A percentile compares a stretch with the other conserved stretches of the same genome.
These are phyloP conservation scores for Agapostemon virescens DNA, from an alignment of 2,888 invertebrate genomes.

Conservation along the genomic window DNA sequence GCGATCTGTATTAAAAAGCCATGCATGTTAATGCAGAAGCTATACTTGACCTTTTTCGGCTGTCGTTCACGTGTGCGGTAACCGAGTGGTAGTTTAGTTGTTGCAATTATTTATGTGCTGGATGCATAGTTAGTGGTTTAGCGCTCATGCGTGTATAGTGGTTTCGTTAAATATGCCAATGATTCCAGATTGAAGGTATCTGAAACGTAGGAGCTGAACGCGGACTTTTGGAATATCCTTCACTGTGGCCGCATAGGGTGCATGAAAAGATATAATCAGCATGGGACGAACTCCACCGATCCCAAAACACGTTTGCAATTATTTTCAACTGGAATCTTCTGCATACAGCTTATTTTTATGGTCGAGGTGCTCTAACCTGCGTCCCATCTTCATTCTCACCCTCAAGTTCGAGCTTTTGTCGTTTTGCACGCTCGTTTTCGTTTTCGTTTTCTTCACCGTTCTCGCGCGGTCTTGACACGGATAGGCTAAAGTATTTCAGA, in stretches of 20 bases:
- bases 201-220: slow-evolving; percentile 26
- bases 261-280: not conserved
- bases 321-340: slow-evolving; percentile 38
- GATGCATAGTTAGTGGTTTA: slow-evolving; percentile 71
- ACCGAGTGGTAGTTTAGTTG: slow-evolving; percentile 57
- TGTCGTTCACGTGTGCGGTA: slow-evolving; percentile 58
- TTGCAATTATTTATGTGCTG: slow-evolving; percentile 69
- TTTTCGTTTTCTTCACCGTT: slow-evolving; percentile 76
- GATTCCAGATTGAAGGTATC: slow-evolving; percentile 45
- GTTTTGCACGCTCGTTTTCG: slow-evolving; percentile 74
- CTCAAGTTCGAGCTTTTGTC: slow-evolving; percentile 79
- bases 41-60: slow-evolving; percentile 79
- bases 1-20: slow-evolving; percentile 41
- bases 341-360: slow-evolving; percentile 67
- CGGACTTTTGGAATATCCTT: slow-evolving; percentile 21
- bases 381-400: slow-evolving; percentile 79
- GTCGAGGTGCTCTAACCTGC: slow-evolving; percentile 79
- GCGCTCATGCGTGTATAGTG: slow-evolving; percentile 72
- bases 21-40: slow-evolving; percentile 62
- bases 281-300: not conserved
- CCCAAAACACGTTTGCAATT: not conserved
- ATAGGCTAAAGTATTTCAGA: slow-evolving; percentile 70
- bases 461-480: slow-evolving; percentile 75
- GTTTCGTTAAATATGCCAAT: slow-evolving; percentile 56
- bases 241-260: not conserved